Percentiles rank a stretch among this genome's conserved stretches.
phyloP scores from a whole-genome alignment of 2,888 invertebrate genomes.

The Xestia sexstrigata region DNA sequence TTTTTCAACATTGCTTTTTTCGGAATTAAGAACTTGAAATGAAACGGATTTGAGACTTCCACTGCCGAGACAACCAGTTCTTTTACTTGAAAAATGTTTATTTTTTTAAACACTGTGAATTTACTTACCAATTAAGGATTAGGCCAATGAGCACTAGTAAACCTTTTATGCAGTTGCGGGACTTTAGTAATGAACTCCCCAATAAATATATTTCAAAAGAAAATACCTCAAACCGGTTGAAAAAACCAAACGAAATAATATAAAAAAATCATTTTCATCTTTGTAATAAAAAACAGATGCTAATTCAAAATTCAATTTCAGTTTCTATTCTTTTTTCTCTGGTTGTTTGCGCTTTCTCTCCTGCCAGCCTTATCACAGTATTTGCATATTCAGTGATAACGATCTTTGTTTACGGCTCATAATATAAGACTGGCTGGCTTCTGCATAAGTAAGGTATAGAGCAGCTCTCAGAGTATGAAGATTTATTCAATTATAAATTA shows the following conservation, averaged over 20 bases:
- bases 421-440: conserved; percentile 56
- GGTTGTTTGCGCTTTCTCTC: conserved; percentile 43
- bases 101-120: background rate
- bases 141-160: too few relatives aligned
- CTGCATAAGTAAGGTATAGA: conserved; percentile 46
- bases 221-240: background rate
- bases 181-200: background rate
- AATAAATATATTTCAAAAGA: background rate
- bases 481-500: conserved; percentile 44
- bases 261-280: conserved; percentile 6
- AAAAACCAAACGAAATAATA: conserved; percentile 16
- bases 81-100: too few relatives aligned
- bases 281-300: background rate
- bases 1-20: background rate
- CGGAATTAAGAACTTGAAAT: background rate
- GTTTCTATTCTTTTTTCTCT: conserved; percentile 30
- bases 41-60: too few relatives aligned
- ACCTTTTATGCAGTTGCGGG: too few relatives aligned
- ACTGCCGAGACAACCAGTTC: too few relatives aligned
- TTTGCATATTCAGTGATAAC: conserved; percentile 72
- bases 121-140: background rate
- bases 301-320: conserved; percentile 31
- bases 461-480: conserved; percentile 25
- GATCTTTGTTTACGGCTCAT: conserved; percentile 73
- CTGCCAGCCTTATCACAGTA: conserved; percentile 63